Evolutionary conservation across 2,888 invertebrate species (phyloP), one percentile per base, ranked within the genome.

Genomic region (Diabrotica balteata): DNA sequence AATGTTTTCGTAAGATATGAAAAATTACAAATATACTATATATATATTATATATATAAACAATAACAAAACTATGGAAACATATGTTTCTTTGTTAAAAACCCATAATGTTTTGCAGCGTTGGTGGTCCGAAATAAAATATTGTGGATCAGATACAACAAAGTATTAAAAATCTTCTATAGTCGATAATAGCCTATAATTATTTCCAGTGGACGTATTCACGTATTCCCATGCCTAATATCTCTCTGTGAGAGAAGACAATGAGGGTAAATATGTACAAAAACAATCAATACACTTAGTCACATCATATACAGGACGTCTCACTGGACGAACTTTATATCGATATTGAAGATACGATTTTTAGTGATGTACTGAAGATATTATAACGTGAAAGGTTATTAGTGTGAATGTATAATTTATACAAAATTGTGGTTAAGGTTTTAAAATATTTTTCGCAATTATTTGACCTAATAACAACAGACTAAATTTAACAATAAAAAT

Each of bases 161-260:
- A 76, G 71, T 77, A 76, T 77, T 75, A 78, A 77, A 80, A 77
- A 59, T 51, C 42, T 77, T 77, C 75, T 72, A 76, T 76, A 76
- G 77, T 67, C 77, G 75, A 77, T 80, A 79, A 80, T 80, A 80
- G 76, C 80, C 80, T 77, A 78, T 81, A 79, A 81, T 81, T 80
- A 81, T 79, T 77, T 70, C 75, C 74, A 72, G 74, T 76, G 75
- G 76, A 79, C 77, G 78, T 76, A 78, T 81, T 80, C 81, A 79
- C 77, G 78, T 77, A 78, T 81, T 80, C 81, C 79, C 81, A 81
- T 80, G 79, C 80, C 79, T 80, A 80, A 80, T 79, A 80, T 76
- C 45, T 57, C 55, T 57, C 45, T 11, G 55, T 45, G 45, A 57
- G 42, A 58, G 43, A 77, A 80, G 77, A 81, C 81, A 81, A 81